Evolutionary conservation across 2,797 vertebrate species (phyloP), one percentile per base, ranked within the genome.

Genomic region (Acrocephalus scirpaceus): DNA sequence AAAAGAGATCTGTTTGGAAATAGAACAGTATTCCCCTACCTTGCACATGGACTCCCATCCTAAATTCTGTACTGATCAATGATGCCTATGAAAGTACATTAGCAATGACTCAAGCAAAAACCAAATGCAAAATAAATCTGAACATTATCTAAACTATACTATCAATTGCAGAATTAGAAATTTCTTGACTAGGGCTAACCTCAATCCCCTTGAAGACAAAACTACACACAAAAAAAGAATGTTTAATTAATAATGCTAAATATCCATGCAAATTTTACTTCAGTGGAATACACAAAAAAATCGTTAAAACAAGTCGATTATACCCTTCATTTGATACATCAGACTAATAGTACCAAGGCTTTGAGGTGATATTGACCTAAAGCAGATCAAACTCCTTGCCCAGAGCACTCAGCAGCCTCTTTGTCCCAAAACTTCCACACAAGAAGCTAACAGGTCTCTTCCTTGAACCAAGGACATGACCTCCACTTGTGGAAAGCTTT

Each of bases 11-110:
- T 54, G 7, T 51, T 27, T 47, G 17, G 27, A 56, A 78, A 47
- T 5, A 61, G 13, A 66, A 54, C 14, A 44, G 16, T 26, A 47
- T n/a, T 38, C 30, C 12, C 26, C 48, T 36, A 45, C 10, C 20
- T 45, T 44, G 48, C 53, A 83, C 29, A 16, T 36, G 16, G n/a
- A 40, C 14, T 64, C 13, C 21, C 13, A 62, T 26, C 11, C 27
- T 47, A 65, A 84, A 78, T 8, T 9, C 25, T 23, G 16, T n/a
- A 53, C 8, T 2, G 1, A 54, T 22, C 0, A 0, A 42, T 0
- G 0, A 45, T 15, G 26, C 32, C 25, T 73, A 9, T 2, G 2
- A 29, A 58, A 61, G 22, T 50, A 30, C 13, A 58, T 8, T 18
- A 69, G 22, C 58, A 61, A 16, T 17, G 11, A 26, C 48, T 79